These are phyloP conservation scores for Hydrolagus colliei DNA, from an alignment of 2,797 vertebrate genomes.

Conservation along the genomic window DNA sequence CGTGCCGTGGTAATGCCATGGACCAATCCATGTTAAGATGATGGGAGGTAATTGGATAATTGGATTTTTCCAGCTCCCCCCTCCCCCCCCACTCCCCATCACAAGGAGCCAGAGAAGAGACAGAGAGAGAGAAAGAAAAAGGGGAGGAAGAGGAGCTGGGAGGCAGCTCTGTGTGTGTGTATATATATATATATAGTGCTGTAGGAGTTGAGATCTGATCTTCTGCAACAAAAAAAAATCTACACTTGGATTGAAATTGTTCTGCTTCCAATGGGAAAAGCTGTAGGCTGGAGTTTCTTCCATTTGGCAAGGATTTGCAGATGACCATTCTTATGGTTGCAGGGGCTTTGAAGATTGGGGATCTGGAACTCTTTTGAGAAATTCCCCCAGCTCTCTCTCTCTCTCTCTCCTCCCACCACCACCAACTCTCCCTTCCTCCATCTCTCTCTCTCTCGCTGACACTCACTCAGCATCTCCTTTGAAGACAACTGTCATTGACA, in stretches of 20 bases:
- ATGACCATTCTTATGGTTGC: neutral
- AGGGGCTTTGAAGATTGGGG: neutral
- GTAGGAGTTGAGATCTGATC: neutral
- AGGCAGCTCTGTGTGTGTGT: neutral
- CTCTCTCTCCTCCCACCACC: neutral
- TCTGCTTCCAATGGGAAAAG: neutral
- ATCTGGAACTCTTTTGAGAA: neutral
- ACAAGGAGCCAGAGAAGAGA: slow-evolving; percentile 51
- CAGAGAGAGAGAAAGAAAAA: slow-evolving; percentile 32
- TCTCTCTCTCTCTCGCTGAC: neutral
- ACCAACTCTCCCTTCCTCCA: neutral
- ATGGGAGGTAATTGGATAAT: slow-evolving; percentile 73
- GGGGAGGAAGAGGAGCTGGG: slow-evolving; percentile 30
- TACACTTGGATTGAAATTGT: neutral
- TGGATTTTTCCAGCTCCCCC: slow-evolving; percentile 50
- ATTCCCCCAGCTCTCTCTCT: too few species aligned
- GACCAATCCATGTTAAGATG: slow-evolving; percentile 71
- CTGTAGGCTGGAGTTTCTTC: neutral
- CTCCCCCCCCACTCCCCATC: slow-evolving; percentile 44
- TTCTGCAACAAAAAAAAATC: neutral
- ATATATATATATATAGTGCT: neutral
- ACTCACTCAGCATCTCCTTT: too few species aligned
- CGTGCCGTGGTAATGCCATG: slow-evolving; percentile 68
- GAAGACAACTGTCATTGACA: slow-evolving; percentile 8
- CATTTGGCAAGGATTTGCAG: neutral